Conservation (phyloP, 2,797 vertebrate species). For the Gephyroberyx darwinii region DNA sequence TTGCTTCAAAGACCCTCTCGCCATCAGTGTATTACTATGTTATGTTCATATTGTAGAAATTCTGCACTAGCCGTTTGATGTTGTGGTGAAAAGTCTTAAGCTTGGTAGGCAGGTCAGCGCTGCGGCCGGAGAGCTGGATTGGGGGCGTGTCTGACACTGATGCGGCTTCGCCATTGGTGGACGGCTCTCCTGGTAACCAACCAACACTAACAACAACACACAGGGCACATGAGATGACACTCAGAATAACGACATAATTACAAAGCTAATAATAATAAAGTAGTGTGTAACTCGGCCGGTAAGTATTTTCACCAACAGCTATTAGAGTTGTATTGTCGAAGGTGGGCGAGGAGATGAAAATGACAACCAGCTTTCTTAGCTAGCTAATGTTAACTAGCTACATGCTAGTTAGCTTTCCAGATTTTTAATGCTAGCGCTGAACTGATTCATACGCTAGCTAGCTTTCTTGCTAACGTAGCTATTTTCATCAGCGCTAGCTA, state of each 20-base stretch:
- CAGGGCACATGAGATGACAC: slow-evolving; percentile 63
- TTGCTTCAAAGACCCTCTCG: background rate
- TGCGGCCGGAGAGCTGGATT: background rate
- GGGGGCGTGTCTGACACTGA: slow-evolving; percentile 55
- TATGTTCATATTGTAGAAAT: too few species aligned
- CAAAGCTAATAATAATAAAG: slow-evolving; percentile 18
- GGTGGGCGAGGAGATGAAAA: rapidly evolving
- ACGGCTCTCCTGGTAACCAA: slow-evolving; percentile 76
- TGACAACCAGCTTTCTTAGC: background rate
- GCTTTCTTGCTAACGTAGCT: slow-evolving; percentile 12
- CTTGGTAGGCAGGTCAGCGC: slow-evolving; percentile 23
- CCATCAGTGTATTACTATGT: too few species aligned
- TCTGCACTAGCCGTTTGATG: background rate
- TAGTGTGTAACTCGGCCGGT: slow-evolving; percentile 13
- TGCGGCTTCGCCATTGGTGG: slow-evolving; percentile 68
- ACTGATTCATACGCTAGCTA: background rate
- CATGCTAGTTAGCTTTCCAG: slow-evolving; percentile 51
- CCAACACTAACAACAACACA: slow-evolving; percentile 57
- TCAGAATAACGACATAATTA: slow-evolving; percentile 21
- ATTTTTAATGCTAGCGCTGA: slow-evolving; percentile 50
- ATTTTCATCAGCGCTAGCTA: too few species aligned
- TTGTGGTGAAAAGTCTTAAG: slow-evolving; percentile 10
- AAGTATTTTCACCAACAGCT: slow-evolving; percentile 16
- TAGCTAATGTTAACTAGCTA: slow-evolving; percentile 19
- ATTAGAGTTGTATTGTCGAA: too few species aligned